Evolutionary conservation across 2,797 vertebrate species (phyloP), one percentile per base, ranked within the genome.

Genomic region (Leptodactylus fallax): DNA sequence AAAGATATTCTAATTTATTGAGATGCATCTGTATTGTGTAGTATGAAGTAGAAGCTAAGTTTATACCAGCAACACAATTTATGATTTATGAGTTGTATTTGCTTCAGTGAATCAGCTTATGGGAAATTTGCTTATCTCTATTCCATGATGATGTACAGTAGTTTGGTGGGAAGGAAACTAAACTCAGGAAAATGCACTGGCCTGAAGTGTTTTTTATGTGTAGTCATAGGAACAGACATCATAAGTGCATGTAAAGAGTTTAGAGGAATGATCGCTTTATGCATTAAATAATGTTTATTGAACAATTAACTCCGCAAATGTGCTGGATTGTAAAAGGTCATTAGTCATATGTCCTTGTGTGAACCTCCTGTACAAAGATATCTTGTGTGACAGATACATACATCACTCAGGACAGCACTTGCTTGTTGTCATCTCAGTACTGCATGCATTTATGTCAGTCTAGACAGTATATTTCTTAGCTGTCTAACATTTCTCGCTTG

Each of bases 391-490:
- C 85, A 86, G 83, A 79, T 58, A n/a, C 74, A 83, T 49, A 51
- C 88, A 69, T 85, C 82, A 82, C 67, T 83, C 78, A 83, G 85
- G 85, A 79, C 79, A 78, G 69, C 60, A 81, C 85, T 89, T 87
- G 85, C 72, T 71, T 86, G 60, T 79, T 86, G 84, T 71, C 60
- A 56, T 78, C 58, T 78, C 17, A 69, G n/a, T 27, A 27, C 16
- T 69, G 60, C 51, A 23, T 86, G 71, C 76, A 86, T 78, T 88
- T 36, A 9, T 79, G 76, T 69, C 88, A 56, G 88, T 89, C 88
- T 89, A 89, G 88, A 89, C 88, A 83, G 71, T 53, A 86, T 89
- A 82, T 69, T 86, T 85, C 80, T 83, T 76, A 51, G 67, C 69
- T 81, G 77, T 77, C 85, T 78, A 83, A 83, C 72, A 53, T 53